Percentiles rank a stretch among this genome's conserved stretches.
Evolutionary conservation across 2,113 vertebrate species (phyloP).

Genomic region (Astur gentilis): DNA sequence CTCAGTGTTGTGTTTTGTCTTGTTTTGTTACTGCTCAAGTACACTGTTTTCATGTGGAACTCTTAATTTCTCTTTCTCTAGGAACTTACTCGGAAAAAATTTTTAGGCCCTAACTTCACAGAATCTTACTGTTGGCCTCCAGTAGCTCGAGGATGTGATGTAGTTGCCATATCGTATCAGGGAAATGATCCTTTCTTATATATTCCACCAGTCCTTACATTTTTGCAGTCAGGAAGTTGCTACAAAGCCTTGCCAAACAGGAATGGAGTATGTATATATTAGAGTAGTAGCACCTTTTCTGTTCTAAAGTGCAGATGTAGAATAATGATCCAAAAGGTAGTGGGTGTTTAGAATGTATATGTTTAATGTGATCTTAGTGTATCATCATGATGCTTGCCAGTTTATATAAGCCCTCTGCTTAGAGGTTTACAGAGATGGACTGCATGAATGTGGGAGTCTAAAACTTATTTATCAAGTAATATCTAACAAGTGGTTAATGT

Average conservation of each 20-base stretch:
- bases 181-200: conserved; percentile 82
- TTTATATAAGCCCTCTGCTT: neutral
- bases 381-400: neutral
- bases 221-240: conserved; percentile 69
- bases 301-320: neutral
- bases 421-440: neutral
- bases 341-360: neutral
- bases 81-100: conserved; percentile 71
- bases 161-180: conserved; percentile 73
- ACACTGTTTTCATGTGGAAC: neutral
- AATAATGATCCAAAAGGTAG: neutral
- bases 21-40: neutral
- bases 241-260: conserved; percentile 62
- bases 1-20: neutral
- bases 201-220: conserved; percentile 81
- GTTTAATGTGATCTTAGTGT: neutral
- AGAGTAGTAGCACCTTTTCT: neutral
- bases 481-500: neutral
- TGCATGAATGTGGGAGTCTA: neutral
- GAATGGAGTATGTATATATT: conserved; percentile 78
- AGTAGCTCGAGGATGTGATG: conserved; percentile 80
- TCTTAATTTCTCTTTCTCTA: conserved; percentile 44
- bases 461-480: neutral
- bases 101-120: conserved; percentile 60
- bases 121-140: conserved; percentile 87